Base-by-base conservation (phyloP, 2,888 invertebrate species). In the Drosophila longiperda region DNA sequence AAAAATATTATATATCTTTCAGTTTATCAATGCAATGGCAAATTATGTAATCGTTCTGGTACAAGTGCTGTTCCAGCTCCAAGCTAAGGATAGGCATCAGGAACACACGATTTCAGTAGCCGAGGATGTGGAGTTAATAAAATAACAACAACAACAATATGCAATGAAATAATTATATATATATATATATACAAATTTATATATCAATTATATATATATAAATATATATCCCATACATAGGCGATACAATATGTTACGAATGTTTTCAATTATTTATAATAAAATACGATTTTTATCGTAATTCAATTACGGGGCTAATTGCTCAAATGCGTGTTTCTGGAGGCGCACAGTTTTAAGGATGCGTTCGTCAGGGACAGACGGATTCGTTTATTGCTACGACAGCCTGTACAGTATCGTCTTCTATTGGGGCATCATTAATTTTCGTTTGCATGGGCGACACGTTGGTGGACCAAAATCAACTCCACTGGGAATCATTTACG, bases 1-100 rank as follows among this genome's bases (percentile, higher is more conserved):
- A 20, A 6, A 48, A 8, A 1, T 23, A 17, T 26, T 17, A 17
- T 26, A 48, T 17, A 17, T 6, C 8, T 45, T 23, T 65, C 64
- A 92, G 92, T 74, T 90, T 9, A 72, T 91, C 32, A 85, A 91
- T 58, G 89, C 83, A n/a, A 78, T 92, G 61, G 83, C 82, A 0
- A 92, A 91, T 64, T 92, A 92, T 62, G 90, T 91, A 12, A 70
- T 92, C 17, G 79, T 92, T 20, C 59, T 92, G 45, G 90, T 92
- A 23, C 92, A 92, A 66, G 50, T 92, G 38, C 86, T 92, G 20
- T 89, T 90, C n/a, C 93, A 92, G 61, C 78, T 83, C 26, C 82
- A 73, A 49, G 75, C 86, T 34, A 78, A 76, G n/a, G 78, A 79
- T 26, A 75, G 36, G 4, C 34, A 76, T 20, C 66, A 68, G 17